Conservation (phyloP, 1,140 invertebrate species). For the Gryon sp. region DNA sequence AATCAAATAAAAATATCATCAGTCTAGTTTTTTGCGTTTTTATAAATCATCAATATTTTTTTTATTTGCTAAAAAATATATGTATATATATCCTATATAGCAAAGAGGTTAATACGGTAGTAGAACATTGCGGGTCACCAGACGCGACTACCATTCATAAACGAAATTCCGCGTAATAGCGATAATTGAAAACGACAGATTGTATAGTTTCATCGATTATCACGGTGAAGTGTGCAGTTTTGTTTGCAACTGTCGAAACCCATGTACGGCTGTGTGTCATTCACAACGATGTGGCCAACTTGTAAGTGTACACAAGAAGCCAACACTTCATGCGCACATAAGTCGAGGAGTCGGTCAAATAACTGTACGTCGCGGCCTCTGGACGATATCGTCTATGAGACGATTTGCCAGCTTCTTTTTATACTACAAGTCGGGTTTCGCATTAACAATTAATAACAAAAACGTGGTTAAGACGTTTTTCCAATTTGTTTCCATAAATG, state of each 20-base stretch:
- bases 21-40: too few species aligned
- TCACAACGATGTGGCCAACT: constrained; percentile 46
- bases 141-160: constrained; percentile 56
- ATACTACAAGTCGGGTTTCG: neutral
- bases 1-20: too few species aligned
- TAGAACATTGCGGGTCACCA: constrained; percentile 61
- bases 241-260: constrained; percentile 35
- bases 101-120: constrained; percentile 51
- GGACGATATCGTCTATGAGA: constrained; percentile 74
- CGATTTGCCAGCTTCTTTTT: constrained; percentile 43
- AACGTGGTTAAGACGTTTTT: too few species aligned
- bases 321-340: constrained; percentile 57
- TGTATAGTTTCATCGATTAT: constrained; percentile 4
- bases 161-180: constrained; percentile 62
- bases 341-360: constrained; percentile 78
- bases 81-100: constrained; percentile 1
- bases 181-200: constrained; percentile 42
- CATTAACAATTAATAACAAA: too few species aligned
- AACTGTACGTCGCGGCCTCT: constrained; percentile 77
- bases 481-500: too few species aligned
- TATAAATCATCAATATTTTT: too few species aligned
- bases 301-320: constrained; percentile 59
- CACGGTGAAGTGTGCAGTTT: constrained; percentile 22
- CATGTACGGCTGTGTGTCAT: constrained; percentile 45
- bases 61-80: too few species aligned